phyloP scores from a whole-genome alignment of 2,113 vertebrate species.

The Lanius collurio region DNA sequence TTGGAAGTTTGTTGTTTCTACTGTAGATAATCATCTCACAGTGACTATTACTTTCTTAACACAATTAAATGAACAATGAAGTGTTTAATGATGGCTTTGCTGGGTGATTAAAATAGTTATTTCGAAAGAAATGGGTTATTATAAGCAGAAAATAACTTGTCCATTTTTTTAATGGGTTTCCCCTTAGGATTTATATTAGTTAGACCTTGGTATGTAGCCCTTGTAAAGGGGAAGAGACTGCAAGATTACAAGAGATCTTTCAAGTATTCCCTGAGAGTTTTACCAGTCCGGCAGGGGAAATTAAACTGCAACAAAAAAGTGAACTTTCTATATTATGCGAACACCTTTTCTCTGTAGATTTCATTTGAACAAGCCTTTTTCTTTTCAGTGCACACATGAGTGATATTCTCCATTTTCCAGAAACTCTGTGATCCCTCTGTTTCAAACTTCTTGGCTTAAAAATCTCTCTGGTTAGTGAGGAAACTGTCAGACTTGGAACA shows the following conservation, averaged over 20 bases:
- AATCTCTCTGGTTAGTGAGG: not conserved
- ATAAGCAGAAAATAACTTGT: not conserved
- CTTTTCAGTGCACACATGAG: not conserved
- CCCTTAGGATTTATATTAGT: not conserved
- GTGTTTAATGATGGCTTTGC: not conserved
- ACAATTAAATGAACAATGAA: not conserved
- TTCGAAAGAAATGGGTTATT: not conserved
- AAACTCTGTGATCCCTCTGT: not conserved
- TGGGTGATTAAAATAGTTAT: not conserved
- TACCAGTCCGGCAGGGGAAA: constrained; percentile 29
- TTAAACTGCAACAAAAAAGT: not conserved
- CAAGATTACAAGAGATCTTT: constrained; percentile 26
- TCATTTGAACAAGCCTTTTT: not conserved
- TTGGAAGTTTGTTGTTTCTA: not conserved
- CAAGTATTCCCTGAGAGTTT: constrained; percentile 16
- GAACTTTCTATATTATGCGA: not conserved
- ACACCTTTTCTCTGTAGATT: not conserved
- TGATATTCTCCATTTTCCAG: not conserved
- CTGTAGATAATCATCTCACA: not conserved
- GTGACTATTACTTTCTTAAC: not conserved
- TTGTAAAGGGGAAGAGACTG: not conserved
- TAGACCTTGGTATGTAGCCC: not conserved
- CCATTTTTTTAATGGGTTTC: not conserved
- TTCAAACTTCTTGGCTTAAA: not conserved
- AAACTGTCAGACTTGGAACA: not conserved